Percentiles rank a stretch among this genome's conserved stretches.
Evolutionary conservation across 1,140 invertebrate species (phyloP).

Genomic region (Lutraria rhynchaena): DNA sequence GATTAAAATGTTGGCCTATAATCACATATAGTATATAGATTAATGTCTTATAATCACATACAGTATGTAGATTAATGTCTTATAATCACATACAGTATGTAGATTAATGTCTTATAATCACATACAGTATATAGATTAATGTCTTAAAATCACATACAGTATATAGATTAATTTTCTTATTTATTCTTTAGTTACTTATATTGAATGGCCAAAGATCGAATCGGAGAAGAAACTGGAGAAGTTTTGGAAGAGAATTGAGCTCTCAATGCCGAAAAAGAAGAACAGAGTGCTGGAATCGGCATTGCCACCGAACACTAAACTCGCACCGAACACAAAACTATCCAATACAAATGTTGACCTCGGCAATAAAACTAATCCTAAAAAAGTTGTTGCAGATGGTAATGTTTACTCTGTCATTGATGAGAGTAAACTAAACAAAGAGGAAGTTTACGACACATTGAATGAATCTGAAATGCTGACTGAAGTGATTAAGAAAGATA

Average conservation of each 20-base stretch:
- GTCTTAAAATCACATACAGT: too few species aligned
- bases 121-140: too few species aligned
- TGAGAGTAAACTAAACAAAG: constrained; percentile 18
- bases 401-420: constrained; percentile 23
- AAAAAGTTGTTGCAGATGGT: constrained; percentile 3
- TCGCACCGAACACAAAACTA: neutral
- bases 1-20: too few species aligned
- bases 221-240: constrained; percentile 58
- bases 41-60: too few species aligned
- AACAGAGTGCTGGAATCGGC: neutral
- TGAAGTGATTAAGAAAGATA: neutral
- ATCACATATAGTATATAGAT: too few species aligned
- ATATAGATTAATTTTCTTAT: too few species aligned
- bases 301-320: neutral
- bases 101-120: too few species aligned
- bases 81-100: too few species aligned
- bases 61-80: too few species aligned
- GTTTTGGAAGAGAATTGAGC: constrained; percentile 70
- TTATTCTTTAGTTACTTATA: constrained; percentile 63
- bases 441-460: constrained; percentile 34
- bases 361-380: neutral
- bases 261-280: constrained; percentile 72
- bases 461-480: constrained; percentile 31
- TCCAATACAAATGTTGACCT: neutral
- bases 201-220: constrained; percentile 65